Percentiles rank a stretch among this genome's conserved stretches.
These are phyloP conservation scores for Desmophyllum pertusum DNA, from an alignment of 92 coral and sea anemone species.

Conservation along the genomic window DNA sequence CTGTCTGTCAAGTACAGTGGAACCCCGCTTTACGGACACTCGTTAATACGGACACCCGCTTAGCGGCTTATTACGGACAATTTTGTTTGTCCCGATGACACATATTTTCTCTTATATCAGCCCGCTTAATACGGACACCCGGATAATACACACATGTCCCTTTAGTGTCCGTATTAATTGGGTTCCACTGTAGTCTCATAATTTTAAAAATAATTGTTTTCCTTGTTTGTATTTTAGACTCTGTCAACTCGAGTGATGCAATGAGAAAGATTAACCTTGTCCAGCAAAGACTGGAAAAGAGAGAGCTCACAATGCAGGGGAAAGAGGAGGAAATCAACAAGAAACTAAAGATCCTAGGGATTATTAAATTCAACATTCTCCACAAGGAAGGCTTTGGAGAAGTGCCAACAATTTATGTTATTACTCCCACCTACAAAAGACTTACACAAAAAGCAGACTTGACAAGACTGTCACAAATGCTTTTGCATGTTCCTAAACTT, in stretches of 20 bases:
- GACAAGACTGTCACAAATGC: conserved; percentile 90
- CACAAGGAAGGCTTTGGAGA: conserved; percentile 18
- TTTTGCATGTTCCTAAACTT: conserved; percentile 81
- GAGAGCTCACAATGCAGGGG: conserved; percentile 52
- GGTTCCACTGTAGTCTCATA: too few species aligned
- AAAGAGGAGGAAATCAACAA: conserved; percentile 58
- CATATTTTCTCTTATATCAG: too few species aligned
- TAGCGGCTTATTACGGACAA: too few species aligned
- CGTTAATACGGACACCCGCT: too few species aligned
- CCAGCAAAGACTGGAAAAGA: conserved; percentile 42
- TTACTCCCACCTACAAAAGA: conserved; percentile 88
- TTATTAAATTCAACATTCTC: conserved; percentile 34
- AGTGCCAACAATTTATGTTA: conserved; percentile 74
- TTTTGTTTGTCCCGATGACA: too few species aligned
- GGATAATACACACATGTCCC: too few species aligned
- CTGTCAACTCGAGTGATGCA: conserved; percentile 7
- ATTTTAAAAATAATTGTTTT: neutral
- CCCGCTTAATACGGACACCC: too few species aligned
- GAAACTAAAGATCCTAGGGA: conserved; percentile 66
- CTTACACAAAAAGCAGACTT: conserved; percentile 95
- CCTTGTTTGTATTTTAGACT: conserved; percentile 2
- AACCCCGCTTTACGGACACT: too few species aligned
- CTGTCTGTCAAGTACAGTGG: too few species aligned
- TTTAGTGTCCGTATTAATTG: too few species aligned
- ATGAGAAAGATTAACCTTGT: conserved; percentile 23